A percentile compares a stretch with the other conserved stretches of the same genome.
Conservation (phyloP, 2,797 vertebrate species). For the Peromyscus attwateri region DNA sequence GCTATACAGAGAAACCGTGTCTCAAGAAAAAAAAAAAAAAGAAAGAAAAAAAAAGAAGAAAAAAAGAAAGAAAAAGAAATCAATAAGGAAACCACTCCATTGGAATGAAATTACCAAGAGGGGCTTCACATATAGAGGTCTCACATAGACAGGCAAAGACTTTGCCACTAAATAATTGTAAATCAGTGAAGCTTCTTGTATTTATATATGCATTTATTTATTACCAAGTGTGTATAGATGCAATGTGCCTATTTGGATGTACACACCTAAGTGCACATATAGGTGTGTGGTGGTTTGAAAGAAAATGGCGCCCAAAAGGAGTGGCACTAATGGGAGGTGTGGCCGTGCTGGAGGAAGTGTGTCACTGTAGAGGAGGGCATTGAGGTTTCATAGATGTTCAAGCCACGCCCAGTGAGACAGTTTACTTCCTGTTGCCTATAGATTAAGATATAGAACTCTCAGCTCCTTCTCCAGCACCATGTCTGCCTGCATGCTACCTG, state of each 20-base stretch:
- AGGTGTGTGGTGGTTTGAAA: not conserved
- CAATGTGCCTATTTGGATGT: not conserved
- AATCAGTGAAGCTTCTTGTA: not conserved
- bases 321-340: not conserved
- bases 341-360: not conserved
- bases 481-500: not conserved
- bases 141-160: slow-evolving; percentile 7
- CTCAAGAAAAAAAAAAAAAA: no score
- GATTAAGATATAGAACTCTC: not conserved
- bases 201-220: not conserved
- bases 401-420: not conserved
- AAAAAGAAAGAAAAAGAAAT: not conserved
- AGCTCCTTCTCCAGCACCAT: not conserved
- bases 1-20: no score
- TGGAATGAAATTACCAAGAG: not conserved
- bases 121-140: not conserved
- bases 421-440: not conserved
- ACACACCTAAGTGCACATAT: not conserved
- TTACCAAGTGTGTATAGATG: not conserved
- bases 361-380: not conserved
- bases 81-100: not conserved
- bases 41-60: no score
- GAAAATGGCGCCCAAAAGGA: not conserved
- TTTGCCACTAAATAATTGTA: slow-evolving; percentile 28
- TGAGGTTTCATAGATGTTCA: not conserved